These are phyloP conservation scores for Chelonia mydas DNA, from an alignment of 2,797 vertebrate genomes.

Conservation along the genomic window DNA sequence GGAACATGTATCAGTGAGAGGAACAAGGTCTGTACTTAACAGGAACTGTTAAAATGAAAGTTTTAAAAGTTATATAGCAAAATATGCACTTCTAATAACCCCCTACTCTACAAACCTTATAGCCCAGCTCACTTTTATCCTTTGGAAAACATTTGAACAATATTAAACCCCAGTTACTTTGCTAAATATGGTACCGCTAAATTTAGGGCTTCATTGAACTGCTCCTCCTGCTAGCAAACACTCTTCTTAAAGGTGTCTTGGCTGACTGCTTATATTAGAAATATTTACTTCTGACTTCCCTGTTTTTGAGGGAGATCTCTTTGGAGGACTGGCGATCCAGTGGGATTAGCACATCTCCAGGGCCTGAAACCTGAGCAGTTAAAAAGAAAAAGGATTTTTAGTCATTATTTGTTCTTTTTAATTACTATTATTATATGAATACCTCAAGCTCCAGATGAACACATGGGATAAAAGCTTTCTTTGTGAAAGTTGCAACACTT, in stretches of 20 bases:
- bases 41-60: neutral
- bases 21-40: neutral
- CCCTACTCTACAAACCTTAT: neutral
- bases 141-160: constrained; percentile 5
- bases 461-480: neutral
- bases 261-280: neutral
- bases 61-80: neutral
- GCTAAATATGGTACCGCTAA: neutral
- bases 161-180: constrained; percentile 9
- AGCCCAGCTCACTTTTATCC: neutral
- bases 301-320: neutral
- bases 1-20: neutral
- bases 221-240: neutral
- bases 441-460: neutral
- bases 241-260: neutral
- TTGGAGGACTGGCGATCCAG: neutral
- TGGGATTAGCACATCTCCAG: neutral
- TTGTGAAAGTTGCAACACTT: neutral
- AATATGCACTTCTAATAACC: neutral
- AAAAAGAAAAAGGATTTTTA: neutral
- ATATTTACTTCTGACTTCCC: neutral
- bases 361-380: neutral
- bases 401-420: neutral
- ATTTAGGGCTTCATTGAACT: neutral
- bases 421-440: neutral